Evolutionary conservation across 1,140 invertebrate genomes (phyloP).

Genomic region (Pteromalus puparum): DNA sequence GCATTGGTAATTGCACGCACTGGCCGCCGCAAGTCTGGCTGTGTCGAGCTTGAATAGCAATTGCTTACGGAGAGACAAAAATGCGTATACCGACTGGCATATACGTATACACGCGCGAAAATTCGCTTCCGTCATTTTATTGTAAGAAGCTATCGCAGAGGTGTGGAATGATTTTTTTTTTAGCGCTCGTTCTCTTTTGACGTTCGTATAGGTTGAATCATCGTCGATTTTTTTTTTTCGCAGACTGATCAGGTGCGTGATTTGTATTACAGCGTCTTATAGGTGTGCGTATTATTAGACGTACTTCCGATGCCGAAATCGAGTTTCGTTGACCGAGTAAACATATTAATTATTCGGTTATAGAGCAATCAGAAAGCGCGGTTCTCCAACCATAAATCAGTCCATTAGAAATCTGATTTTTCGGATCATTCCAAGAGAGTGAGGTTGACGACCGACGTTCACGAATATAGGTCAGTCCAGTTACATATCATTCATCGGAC

Average conservation of each 20-base stretch:
- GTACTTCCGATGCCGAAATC: slow-evolving; percentile 13
- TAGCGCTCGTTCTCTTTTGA: too few species aligned
- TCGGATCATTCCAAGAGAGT: neutral
- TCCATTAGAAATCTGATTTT: slow-evolving; percentile 28
- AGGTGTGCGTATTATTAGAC: neutral
- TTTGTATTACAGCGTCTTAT: neutral
- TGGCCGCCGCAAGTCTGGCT: neutral
- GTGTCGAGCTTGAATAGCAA: neutral
- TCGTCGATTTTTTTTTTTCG: too few species aligned
- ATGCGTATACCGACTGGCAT: too few species aligned
- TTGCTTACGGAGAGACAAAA: neutral
- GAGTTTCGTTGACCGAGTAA: slow-evolving; percentile 7
- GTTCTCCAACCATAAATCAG: neutral
- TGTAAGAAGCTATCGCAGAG: too few species aligned
- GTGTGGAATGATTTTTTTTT: neutral
- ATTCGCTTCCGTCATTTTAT: slow-evolving; percentile 7
- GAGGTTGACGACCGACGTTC: neutral
- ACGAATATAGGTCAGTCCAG: slow-evolving; percentile 3
- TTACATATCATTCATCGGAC: neutral
- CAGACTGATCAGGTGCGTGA: too few species aligned
- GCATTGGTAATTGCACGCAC: neutral
- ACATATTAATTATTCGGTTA: slow-evolving; percentile 6
- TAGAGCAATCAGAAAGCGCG: slow-evolving; percentile 13
- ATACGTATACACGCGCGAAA: neutral
- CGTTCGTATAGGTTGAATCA: too few species aligned